Base-by-base conservation (phyloP, 2,888 invertebrate genomes). In the Sminthurinus aureus region DNA sequence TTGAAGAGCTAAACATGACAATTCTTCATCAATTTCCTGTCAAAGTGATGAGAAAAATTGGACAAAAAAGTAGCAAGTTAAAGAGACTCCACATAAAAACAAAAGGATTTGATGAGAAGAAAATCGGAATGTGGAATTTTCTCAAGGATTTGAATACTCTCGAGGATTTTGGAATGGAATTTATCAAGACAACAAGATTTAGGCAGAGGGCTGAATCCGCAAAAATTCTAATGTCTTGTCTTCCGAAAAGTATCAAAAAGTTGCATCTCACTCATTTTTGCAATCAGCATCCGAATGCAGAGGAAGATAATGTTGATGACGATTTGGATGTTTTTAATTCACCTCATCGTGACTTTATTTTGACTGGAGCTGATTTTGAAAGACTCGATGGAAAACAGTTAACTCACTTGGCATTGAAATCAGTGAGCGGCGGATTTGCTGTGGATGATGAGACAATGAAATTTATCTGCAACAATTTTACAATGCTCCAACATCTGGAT, bases 71-170 rank as follows among this genome's bases (percentile, higher is more conserved):
- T 9, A 71, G 11, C 1, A 71, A 71, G 6, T 22, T 71, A 24
- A 71, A 22, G 24, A 18, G 71, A 8, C 24, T 71, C 11, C 20
- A 24, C 20, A 20, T 71, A 9, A 71, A 71, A 22, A 71, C 71
- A 3, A 71, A 71, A 22, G 71, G 71, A 20, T 71, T 71, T 71
- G 3, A 22, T 20, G 22, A 71, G 22, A 11, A 18, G 9, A 24
- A n/a, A n/a, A n/a, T n/a, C n/a, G n/a, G 24, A 8, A 71, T 71
- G 71, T 71, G 71, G 71, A 71, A 71, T 71, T 71, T 71, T 20
- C 13, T 71, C 3, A 12, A 13, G 8, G 13, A 71, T 9, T 71
- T 71, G 24, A n/a, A 71, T 12, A 22, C 2, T 9, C 24, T 71
- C 6, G 71, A 71, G 24, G 71, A 71, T 22, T 11, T 71, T 71